These are phyloP conservation scores for Himalopsyche phryganea DNA, from an alignment of 1,140 invertebrate species.

Conservation along the genomic window DNA sequence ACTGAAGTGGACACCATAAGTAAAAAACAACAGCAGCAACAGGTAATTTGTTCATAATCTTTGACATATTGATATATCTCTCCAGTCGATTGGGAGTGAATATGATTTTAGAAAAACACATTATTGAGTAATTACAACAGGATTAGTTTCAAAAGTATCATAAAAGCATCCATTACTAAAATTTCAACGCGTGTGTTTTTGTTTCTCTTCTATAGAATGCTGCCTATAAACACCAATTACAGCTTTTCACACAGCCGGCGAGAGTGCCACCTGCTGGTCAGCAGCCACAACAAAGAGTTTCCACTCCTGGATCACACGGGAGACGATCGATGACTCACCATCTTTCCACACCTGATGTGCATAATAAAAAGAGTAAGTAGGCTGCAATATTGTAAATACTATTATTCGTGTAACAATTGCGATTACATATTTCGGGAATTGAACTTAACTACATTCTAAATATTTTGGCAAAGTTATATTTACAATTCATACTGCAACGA, in stretches of 20 bases:
- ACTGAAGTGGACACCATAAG: slow-evolving; percentile 22
- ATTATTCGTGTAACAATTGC: neutral
- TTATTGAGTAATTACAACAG: too few species aligned
- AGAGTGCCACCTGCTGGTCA: neutral
- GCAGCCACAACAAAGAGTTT: slow-evolving; percentile 10
- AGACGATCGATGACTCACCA: slow-evolving; percentile 25
- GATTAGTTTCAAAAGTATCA: too few species aligned
- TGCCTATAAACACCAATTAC: slow-evolving; percentile 25
- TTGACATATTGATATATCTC: too few species aligned
- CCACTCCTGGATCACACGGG: slow-evolving; percentile 25
- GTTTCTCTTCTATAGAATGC: too few species aligned
- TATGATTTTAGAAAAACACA: too few species aligned
- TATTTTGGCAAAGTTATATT: too few species aligned
- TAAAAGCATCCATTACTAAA: too few species aligned
- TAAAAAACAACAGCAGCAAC: slow-evolving; percentile 28
- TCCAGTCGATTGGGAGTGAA: too few species aligned
- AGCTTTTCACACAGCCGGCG: slow-evolving; percentile 26
- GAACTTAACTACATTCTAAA: too few species aligned
- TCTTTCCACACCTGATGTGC: slow-evolving; percentile 31
- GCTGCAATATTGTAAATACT: neutral
- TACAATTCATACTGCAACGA: too few species aligned
- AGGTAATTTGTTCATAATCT: slow-evolving; percentile 4
- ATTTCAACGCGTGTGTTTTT: too few species aligned
- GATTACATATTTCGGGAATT: too few species aligned
- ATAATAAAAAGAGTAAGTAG: slow-evolving; percentile 27